These are phyloP conservation scores for Characodon lateralis DNA, from an alignment of 2,797 vertebrate genomes.

Conservation along the genomic window DNA sequence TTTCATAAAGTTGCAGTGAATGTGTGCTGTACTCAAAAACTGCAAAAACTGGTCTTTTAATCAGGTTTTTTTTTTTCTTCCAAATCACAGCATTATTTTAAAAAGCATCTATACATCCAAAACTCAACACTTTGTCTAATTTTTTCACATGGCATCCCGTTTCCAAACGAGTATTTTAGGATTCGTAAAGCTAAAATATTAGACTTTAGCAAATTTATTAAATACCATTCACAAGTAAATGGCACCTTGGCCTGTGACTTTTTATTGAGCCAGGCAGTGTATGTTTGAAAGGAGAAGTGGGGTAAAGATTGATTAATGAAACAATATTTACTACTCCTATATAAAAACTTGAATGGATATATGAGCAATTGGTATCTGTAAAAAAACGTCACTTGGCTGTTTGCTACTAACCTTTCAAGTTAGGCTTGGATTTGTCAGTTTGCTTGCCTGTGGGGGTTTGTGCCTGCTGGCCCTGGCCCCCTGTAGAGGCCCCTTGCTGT, in stretches of 20 bases:
- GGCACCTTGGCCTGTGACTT: not conserved
- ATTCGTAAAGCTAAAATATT: not conserved
- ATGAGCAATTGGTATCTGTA: conserved; percentile 83
- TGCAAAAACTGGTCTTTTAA: not conserved
- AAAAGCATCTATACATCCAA: not conserved
- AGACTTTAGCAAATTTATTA: not conserved
- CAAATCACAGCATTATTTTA: not conserved
- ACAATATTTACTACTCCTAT: conserved; percentile 44
- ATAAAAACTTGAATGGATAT: conserved; percentile 63
- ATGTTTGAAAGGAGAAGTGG: not conserved
- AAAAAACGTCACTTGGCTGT: conserved; percentile 98
- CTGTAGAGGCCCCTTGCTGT: conserved; percentile 97
- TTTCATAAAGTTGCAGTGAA: not conserved
- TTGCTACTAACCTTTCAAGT: conserved; percentile 99
- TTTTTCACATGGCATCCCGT: not conserved
- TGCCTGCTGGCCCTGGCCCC: conserved; percentile 98
- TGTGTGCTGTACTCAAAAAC: not conserved
- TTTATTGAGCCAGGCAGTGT: conserved; percentile 17
- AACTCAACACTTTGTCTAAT: not conserved
- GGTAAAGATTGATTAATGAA: conserved; percentile 11
- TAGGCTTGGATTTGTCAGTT: conserved; percentile 99
- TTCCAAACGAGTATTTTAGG: not conserved
- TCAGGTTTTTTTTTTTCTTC: not conserved
- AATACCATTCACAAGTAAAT: not conserved
- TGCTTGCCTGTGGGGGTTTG: conserved; percentile 99